phyloP scores from a whole-genome alignment of 2,888 invertebrate genomes.

The Leucania comma region DNA sequence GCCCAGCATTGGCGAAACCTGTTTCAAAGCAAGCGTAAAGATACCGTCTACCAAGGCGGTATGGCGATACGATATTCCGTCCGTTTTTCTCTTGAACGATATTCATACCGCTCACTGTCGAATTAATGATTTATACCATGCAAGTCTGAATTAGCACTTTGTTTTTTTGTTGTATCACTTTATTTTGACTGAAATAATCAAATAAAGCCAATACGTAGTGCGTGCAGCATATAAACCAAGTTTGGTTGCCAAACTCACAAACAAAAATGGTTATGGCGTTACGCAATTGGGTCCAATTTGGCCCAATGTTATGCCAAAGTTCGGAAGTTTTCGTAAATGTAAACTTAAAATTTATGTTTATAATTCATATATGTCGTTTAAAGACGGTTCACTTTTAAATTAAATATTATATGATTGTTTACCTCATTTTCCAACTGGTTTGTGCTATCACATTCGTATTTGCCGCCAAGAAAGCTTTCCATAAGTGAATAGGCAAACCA shows the following conservation, averaged over 20 bases:
- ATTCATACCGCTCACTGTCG: neutral
- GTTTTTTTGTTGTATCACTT: neutral
- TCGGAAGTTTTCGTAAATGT: slow-evolving; percentile 23
- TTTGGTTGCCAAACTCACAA: slow-evolving; percentile 51
- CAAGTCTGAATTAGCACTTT: neutral
- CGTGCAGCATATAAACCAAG: slow-evolving; percentile 28
- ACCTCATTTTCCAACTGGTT: slow-evolving; percentile 81
- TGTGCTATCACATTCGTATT: slow-evolving; percentile 83
- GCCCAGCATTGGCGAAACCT: neutral
- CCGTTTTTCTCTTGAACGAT: neutral
- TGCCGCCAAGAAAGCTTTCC: slow-evolving; percentile 85
- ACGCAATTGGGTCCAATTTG: slow-evolving; percentile 68
- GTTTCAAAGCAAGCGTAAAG: neutral
- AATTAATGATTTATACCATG: neutral
- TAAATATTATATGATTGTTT: slow-evolving; percentile 35
- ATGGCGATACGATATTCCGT: neutral
- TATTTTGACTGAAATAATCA: slow-evolving; percentile 3
- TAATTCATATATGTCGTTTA: neutral
- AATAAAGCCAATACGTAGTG: slow-evolving; percentile 23
- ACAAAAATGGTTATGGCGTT: slow-evolving; percentile 52
- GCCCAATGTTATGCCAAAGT: slow-evolving; percentile 62
- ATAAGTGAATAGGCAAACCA: slow-evolving; percentile 87
- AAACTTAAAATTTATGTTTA: slow-evolving; percentile 19
- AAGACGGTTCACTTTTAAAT: neutral
- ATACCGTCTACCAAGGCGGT: neutral